phyloP scores from a whole-genome alignment of 2,888 invertebrate species.

The Cantharis flavilabris region DNA sequence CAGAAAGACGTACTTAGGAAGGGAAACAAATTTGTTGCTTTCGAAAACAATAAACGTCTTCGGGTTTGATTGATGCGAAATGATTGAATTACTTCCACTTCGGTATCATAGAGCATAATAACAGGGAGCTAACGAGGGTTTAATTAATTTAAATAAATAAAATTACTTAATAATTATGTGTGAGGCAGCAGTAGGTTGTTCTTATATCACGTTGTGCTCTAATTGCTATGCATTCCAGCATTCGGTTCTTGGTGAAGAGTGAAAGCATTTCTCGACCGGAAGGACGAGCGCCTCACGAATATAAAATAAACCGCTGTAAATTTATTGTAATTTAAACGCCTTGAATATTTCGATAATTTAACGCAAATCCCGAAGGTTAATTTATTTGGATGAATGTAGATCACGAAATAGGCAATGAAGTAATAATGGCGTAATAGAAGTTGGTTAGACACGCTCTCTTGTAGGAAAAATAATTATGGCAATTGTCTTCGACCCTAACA shows the following conservation, averaged over 20 bases:
- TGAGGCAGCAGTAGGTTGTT: background rate
- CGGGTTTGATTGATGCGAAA: no score
- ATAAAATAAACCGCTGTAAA: background rate
- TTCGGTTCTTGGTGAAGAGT: slow-evolving; percentile 12
- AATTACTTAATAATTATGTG: slow-evolving; percentile 6
- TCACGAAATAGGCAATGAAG: background rate
- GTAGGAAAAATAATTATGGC: slow-evolving; percentile 2
- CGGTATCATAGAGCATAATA: no score
- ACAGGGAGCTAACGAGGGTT: background rate
- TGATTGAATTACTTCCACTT: no score
- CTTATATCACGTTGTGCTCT: slow-evolving; percentile 18
- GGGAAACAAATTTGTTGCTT: no score
- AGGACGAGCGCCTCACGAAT: background rate
- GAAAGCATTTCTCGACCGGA: slow-evolving; percentile 20
- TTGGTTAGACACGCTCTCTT: background rate
- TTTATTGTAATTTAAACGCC: background rate
- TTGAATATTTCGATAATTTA: background rate
- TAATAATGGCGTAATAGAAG: background rate
- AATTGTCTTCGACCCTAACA: background rate
- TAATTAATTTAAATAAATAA: background rate
- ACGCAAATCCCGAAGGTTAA: background rate
- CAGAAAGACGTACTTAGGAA: no score
- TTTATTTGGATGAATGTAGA: background rate
- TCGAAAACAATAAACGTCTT: no score
- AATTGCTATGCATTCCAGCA: slow-evolving; percentile 20